Base-by-base conservation (phyloP, 1,140 invertebrate species). In the Globodera rostochiensis region DNA sequence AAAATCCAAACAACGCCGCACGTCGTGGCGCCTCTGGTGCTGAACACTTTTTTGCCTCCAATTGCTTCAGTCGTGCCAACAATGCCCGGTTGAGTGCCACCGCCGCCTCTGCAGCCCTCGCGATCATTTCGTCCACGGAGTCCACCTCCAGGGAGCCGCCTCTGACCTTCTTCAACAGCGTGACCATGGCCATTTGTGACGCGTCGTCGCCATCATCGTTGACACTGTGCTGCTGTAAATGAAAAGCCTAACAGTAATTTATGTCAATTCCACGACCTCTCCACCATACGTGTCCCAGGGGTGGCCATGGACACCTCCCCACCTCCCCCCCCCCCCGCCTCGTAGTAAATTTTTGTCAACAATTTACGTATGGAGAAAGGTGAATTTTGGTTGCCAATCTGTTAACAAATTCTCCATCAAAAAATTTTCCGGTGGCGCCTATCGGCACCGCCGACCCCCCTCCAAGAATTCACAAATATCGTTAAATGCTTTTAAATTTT, bases 81-180 rank as follows among this genome's bases (percentile, higher is more conserved):
- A 82, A 21, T 25, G 83, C 81, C 21, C n/a, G 8, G 53, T 82
- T 73, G 6, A 82, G 80, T 47, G 57, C 50, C 25, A 66, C 13
- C 46, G 81, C 80, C 15, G 36, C 49, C 53, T 73, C 11, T 4
- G 57, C 47, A 1, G 82, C 82, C 21, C 11, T 15, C 19, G 36
- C 60, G 45, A 83, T 11, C 82, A 83, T 83, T 67, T 83, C 82
- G 46, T 60, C 21, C 45, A 84, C 67, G 15, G 82, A 83, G 57
- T 83, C 82, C n/a, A 84, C 50, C 69, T 83, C 82, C 19, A 83
- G 36, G 8, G 69, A 64, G 47, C 82, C 82, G 47, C 74, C 82
- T 25, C 74, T 70, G 50, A 45, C 60, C 67, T 83, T 83, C 64
- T 74, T 66, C 4, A 83, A 45, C 66, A 73, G 82, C 7, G 74